Evolutionary conservation across 92 coral and sea anemone genomes (phyloP).

Genomic region (Epizoanthus ramosus): DNA sequence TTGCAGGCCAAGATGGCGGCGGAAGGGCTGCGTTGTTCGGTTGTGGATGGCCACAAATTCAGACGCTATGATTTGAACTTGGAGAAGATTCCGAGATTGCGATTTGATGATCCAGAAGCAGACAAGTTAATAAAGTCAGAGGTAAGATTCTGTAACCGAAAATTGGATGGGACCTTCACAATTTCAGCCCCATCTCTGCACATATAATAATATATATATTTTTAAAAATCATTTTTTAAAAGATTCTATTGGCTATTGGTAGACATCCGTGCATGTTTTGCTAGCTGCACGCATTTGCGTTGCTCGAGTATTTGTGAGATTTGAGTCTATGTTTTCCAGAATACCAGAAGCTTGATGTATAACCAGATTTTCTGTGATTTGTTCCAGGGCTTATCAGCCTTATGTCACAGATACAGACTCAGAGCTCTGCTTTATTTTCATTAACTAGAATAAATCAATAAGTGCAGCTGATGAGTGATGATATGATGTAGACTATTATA

Average conservation of each 20-base stretch:
- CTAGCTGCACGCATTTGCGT: background rate
- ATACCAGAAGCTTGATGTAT: background rate
- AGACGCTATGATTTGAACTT: conserved; percentile 62
- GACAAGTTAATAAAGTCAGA: conserved; percentile 70
- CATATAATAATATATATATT: too few relatives aligned
- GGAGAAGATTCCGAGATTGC: conserved; percentile 62
- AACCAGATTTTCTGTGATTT: background rate
- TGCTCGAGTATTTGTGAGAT: background rate
- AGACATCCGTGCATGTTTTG: background rate
- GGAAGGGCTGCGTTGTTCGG: conserved; percentile 31
- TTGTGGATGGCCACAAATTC: conserved; percentile 74
- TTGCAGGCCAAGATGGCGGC: conserved; percentile 54
- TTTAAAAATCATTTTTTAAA: background rate
- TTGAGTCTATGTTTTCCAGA: background rate
- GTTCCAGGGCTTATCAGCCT: too few relatives aligned
- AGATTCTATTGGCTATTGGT: background rate
- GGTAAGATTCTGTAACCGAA: conserved; percentile 45
- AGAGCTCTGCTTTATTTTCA: too few relatives aligned
- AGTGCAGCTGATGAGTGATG: too few relatives aligned
- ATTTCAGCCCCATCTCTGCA: background rate
- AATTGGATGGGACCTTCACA: background rate
- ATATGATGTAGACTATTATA: too few relatives aligned
- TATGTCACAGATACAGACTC: too few relatives aligned
- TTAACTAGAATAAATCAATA: too few relatives aligned
- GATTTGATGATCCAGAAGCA: conserved; percentile 74